Conservation (phyloP, 92 coral and sea anemone genomes). For the Umimayanthus kanabou region DNA sequence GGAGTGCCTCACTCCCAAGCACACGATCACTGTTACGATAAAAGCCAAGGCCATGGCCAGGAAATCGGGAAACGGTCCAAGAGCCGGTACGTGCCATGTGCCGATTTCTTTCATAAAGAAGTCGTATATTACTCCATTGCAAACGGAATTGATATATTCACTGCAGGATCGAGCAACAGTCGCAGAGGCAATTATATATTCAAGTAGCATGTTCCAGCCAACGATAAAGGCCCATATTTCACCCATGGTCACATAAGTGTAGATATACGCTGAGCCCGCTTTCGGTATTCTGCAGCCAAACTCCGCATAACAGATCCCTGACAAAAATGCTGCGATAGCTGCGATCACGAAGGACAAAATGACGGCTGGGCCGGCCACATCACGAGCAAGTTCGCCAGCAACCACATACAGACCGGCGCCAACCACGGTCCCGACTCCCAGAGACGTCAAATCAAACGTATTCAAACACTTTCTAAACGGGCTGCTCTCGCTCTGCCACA, state of each 20-base stretch:
- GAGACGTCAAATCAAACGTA: constrained; percentile 61
- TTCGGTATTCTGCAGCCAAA: constrained; percentile 77
- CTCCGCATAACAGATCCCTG: constrained; percentile 81
- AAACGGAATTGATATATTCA: constrained; percentile 65
- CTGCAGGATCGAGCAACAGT: constrained; percentile 68
- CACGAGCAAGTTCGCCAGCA: constrained; percentile 71
- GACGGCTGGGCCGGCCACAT: constrained; percentile 79
- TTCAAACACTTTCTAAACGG: constrained; percentile 56
- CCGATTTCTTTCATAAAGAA: constrained; percentile 60
- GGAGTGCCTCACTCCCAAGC: constrained; percentile 69
- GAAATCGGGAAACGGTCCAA: constrained; percentile 80
- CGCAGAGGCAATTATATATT: constrained; percentile 67
- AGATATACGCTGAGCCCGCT: constrained; percentile 79
- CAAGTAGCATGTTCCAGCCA: constrained; percentile 82
- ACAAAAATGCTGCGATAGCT: constrained; percentile 61
- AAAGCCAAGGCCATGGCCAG: constrained; percentile 62
- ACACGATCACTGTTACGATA: constrained; percentile 58
- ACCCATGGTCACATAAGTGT: constrained; percentile 68
- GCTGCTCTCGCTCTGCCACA: constrained; percentile 50
- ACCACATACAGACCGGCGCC: constrained; percentile 85
- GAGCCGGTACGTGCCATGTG: constrained; percentile 55
- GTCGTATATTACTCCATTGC: constrained; percentile 52
- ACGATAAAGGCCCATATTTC: constrained; percentile 77
- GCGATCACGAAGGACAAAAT: constrained; percentile 75
- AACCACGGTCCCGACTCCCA: constrained; percentile 65